phyloP scores from a whole-genome alignment of 2,797 vertebrate genomes.

The Danio tinwini region DNA sequence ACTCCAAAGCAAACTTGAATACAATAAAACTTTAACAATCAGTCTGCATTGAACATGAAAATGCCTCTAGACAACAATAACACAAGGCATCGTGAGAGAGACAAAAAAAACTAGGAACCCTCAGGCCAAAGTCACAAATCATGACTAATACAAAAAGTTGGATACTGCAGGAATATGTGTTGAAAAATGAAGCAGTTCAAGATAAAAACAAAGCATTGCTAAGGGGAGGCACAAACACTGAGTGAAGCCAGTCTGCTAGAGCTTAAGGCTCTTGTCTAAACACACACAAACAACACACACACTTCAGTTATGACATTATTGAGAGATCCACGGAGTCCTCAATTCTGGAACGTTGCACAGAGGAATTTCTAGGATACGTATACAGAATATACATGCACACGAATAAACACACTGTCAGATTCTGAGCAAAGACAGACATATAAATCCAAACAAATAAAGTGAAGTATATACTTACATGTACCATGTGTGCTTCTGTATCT shows the following conservation, averaged over 20 bases:
- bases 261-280: slow-evolving; percentile 22
- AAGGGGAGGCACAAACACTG: slow-evolving; percentile 9
- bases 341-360: neutral
- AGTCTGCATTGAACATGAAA: neutral
- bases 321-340: neutral
- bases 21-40: neutral
- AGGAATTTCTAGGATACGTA: neutral
- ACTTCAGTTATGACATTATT: neutral
- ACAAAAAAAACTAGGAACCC: neutral
- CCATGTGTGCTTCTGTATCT: slow-evolving; percentile 99
- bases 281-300: neutral
- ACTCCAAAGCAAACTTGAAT: neutral
- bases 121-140: neutral
- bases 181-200: neutral
- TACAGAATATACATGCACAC: neutral
- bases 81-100: neutral
- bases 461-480: slow-evolving; percentile 91
- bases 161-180: neutral
- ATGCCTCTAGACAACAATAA: neutral
- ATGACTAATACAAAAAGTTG: slow-evolving; percentile 12
- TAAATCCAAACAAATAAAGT: neutral
- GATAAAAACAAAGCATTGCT: slow-evolving; percentile 12
- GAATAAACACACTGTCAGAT: neutral
- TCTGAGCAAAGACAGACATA: neutral
- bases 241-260: neutral